A percentile compares a stretch with the other conserved stretches of the same genome.
Conservation (phyloP, 2,888 invertebrate species). For the Seira musarum region DNA sequence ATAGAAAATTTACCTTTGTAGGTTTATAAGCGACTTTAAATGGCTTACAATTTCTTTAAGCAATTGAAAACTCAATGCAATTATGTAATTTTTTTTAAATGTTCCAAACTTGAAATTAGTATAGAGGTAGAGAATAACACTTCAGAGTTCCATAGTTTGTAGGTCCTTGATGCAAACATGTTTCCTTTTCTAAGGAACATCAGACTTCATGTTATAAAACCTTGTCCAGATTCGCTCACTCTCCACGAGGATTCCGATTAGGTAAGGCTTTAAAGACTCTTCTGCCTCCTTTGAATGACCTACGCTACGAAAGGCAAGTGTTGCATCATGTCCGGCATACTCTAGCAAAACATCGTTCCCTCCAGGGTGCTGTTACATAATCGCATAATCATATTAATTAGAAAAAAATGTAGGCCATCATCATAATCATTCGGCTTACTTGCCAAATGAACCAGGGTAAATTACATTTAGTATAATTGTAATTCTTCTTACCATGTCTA, state of each 20-base stretch:
- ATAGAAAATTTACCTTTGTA: too few species aligned
- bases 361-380: conserved; percentile 82
- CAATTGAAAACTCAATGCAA: too few species aligned
- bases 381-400: conserved; percentile 40
- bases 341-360: conserved; percentile 87
- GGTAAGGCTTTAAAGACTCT: conserved; percentile 79
- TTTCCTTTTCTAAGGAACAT: conserved; percentile 27
- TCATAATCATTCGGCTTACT: neutral
- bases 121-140: too few species aligned
- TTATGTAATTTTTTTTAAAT: too few species aligned
- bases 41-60: too few species aligned
- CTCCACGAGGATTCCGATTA: conserved; percentile 83
- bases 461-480: neutral
- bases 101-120: too few species aligned
- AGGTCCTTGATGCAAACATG: too few species aligned
- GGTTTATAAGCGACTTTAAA: too few species aligned
- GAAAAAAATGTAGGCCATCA: too few species aligned
- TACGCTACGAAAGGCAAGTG: conserved; percentile 84
- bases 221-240: conserved; percentile 79
- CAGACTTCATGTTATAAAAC: conserved; percentile 57
- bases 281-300: conserved; percentile 83
- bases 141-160: too few species aligned
- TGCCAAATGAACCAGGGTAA: neutral
- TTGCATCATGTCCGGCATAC: conserved; percentile 89
- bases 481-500: conserved; percentile 77